Evolutionary conservation across 1,140 invertebrate genomes (phyloP).

Genomic region (Leptonema lineaticorne): DNA sequence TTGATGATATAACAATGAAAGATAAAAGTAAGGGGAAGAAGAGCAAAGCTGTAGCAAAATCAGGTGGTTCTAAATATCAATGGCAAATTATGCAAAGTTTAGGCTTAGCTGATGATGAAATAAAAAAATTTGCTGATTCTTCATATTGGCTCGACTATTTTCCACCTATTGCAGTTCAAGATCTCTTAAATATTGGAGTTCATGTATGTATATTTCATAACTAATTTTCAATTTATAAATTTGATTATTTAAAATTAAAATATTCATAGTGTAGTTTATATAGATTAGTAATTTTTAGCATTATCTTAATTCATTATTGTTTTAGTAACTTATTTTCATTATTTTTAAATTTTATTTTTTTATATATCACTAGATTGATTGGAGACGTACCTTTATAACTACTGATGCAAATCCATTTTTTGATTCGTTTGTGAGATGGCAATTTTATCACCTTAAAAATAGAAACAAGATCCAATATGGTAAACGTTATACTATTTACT

Average conservation of each 20-base stretch:
- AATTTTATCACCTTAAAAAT: conserved; percentile 87
- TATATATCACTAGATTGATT: conserved; percentile 77
- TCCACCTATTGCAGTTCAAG: conserved; percentile 83
- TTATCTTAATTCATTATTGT: no score
- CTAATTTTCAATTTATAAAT: neutral
- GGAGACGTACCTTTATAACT: conserved; percentile 96
- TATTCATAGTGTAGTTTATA: no score
- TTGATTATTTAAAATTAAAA: no score
- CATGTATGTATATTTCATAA: conserved; percentile 69
- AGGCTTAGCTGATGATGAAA: conserved; percentile 88
- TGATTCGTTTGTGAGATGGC: conserved; percentile 98
- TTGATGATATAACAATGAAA: conserved; percentile 68
- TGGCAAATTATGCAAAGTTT: conserved; percentile 99
- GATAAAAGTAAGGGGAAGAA: conserved; percentile 99
- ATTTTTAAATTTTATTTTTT: neutral
- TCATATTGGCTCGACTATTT: conserved; percentile 95
- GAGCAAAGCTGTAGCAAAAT: conserved; percentile 96
- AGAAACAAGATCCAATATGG: conserved; percentile 93
- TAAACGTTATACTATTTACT: conserved; percentile 96
- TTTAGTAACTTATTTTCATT: neutral
- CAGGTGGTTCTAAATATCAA: conserved; percentile 87
- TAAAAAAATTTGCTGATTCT: conserved; percentile 89
- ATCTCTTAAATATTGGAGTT: conserved; percentile 86
- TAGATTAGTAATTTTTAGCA: conserved; percentile 8
- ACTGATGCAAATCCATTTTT: conserved; percentile 98